A percentile compares a stretch with the other conserved stretches of the same genome.
Evolutionary conservation across 2,888 invertebrate genomes (phyloP).

Genomic region (Girardia tigrina): DNA sequence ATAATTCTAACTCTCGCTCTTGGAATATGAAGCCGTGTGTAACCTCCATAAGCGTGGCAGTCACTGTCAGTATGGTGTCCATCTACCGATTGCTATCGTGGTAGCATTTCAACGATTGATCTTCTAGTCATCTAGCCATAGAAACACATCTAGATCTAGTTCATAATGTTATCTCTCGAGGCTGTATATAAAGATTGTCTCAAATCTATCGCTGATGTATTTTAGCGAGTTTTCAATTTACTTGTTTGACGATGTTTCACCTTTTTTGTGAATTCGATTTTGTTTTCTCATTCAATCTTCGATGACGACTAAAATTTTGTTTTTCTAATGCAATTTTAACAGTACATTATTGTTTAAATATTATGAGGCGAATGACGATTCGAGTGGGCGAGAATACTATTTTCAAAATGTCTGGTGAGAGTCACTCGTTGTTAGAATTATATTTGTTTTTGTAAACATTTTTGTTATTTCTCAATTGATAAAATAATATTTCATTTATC

Average conservation of each 20-base stretch:
- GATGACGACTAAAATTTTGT: no score
- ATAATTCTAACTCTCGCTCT: not conserved
- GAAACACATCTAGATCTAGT: not conserved
- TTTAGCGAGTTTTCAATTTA: not conserved
- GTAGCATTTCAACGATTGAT: not conserved
- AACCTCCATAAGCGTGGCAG: not conserved
- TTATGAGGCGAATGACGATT: no score
- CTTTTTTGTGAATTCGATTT: slow-evolving; percentile 1
- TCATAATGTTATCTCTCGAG: not conserved
- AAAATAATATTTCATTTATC: no score
- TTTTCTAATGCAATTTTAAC: no score
- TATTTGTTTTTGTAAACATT: no score
- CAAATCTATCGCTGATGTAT: not conserved
- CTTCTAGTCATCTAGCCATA: not conserved
- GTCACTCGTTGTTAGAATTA: no score
- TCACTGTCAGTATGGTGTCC: not conserved
- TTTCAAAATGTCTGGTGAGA: no score
- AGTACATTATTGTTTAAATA: no score
- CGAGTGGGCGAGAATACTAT: no score
- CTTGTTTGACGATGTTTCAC: not conserved
- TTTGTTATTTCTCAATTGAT: no score
- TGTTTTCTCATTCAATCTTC: no score
- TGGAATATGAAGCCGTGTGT: not conserved
- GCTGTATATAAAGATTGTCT: not conserved
- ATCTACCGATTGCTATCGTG: not conserved